These are phyloP conservation scores for Ictidomys tridecemlineatus DNA, from an alignment of 2,113 vertebrate genomes.

Conservation along the genomic window DNA sequence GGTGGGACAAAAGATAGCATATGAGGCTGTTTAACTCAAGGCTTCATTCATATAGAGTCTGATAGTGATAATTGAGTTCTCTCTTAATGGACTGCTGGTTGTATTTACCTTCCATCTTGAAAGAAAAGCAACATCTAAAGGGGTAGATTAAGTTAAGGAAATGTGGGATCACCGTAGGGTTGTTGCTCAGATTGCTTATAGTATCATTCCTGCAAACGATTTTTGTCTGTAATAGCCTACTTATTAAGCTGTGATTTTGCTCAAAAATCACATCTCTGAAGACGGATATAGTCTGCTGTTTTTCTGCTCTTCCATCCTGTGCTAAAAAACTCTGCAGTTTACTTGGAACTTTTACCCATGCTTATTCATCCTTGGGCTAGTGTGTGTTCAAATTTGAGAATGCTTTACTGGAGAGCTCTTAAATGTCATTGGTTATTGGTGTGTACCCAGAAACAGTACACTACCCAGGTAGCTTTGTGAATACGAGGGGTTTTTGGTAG, in stretches of 20 bases:
- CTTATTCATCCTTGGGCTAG: background rate
- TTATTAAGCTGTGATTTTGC: background rate
- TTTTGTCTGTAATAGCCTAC: conserved; percentile 47
- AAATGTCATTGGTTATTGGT: background rate
- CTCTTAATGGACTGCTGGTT: background rate
- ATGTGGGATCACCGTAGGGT: background rate
- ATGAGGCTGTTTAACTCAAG: background rate
- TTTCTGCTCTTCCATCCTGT: background rate
- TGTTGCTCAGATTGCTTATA: background rate
- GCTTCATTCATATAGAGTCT: background rate
- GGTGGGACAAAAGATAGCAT: background rate
- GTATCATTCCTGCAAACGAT: conserved; percentile 24
- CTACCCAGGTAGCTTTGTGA: background rate
- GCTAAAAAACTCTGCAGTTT: background rate
- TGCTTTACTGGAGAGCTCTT: background rate
- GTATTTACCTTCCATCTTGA: conserved; percentile 30
- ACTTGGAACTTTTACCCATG: background rate
- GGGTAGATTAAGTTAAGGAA: background rate
- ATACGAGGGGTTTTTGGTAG: background rate
- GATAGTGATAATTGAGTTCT: background rate
- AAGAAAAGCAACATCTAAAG: conserved; percentile 25
- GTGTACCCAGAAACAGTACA: background rate
- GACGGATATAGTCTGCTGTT: conserved; percentile 23
- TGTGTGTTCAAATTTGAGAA: background rate
- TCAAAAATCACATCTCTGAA: background rate